A percentile compares a stretch with the other conserved stretches of the same genome.
Evolutionary conservation across 2,797 vertebrate species (phyloP).

Genomic region (Oreochromis mossambicus): DNA sequence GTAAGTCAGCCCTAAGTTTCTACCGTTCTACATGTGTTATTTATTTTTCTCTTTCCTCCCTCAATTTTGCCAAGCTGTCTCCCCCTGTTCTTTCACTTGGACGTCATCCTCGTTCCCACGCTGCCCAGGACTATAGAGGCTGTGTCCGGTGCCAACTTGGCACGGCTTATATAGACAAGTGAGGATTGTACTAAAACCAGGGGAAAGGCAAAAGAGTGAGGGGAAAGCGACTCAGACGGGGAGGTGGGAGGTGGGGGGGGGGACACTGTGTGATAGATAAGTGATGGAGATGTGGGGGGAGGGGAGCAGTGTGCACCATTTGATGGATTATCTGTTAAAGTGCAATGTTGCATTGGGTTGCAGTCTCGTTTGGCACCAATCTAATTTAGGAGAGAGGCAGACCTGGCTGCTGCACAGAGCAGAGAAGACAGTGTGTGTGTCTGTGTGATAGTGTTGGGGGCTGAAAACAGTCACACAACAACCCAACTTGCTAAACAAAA

Average conservation of each 20-base stretch:
- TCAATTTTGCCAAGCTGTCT: not conserved
- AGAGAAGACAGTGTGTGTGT: constrained; percentile 3
- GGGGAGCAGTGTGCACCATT: constrained; percentile 2
- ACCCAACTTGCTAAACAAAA: constrained; percentile 30
- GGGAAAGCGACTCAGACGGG: not conserved
- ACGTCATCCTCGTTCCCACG: constrained; percentile 66
- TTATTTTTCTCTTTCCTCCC: not conserved
- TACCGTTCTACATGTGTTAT: not conserved
- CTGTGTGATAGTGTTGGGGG: not conserved
- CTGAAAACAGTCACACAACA: constrained; percentile 10
- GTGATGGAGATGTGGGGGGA: not conserved
- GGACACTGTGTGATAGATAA: not conserved
- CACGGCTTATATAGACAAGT: not conserved
- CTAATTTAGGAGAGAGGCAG: constrained; percentile 61
- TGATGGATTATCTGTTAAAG: constrained; percentile 70
- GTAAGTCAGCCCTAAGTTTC: not conserved
- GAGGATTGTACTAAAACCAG: not conserved
- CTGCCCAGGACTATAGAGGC: constrained; percentile 43
- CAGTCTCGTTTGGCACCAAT: constrained; percentile 61
- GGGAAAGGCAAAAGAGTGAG: not conserved
- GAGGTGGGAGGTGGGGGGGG: not conserved
- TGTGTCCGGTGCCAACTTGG: constrained; percentile 42
- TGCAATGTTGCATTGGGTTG: constrained; percentile 56
- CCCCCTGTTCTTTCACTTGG: constrained; percentile 24
- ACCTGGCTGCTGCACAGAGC: constrained; percentile 35